These are phyloP conservation scores for Adelosebastes latens DNA, from an alignment of 2,797 vertebrate species.

Conservation along the genomic window DNA sequence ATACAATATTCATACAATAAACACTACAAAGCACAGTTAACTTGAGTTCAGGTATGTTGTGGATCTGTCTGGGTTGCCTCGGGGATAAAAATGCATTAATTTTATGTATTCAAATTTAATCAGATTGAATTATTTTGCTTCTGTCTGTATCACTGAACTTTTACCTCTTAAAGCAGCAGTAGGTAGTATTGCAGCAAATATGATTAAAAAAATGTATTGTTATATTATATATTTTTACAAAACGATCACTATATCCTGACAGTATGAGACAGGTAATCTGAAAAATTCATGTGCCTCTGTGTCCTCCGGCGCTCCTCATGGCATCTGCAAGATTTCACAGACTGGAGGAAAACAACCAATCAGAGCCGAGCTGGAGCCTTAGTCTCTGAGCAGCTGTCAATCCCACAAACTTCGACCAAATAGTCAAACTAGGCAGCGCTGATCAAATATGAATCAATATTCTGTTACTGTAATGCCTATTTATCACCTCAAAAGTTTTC, in stretches of 20 bases:
- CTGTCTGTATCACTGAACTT: conserved; percentile 26
- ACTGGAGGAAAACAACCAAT: neutral
- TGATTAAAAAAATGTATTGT: too few relatives aligned
- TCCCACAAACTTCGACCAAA: accelerated
- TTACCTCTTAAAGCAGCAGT: neutral
- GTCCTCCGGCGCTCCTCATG: neutral
- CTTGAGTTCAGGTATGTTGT: conserved; percentile 3
- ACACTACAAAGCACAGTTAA: conserved; percentile 20
- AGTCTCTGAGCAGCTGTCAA: neutral
- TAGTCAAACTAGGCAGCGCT: accelerated
- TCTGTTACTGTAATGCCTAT: too few relatives aligned
- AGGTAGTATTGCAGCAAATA: neutral
- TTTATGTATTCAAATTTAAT: neutral
- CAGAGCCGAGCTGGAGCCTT: neutral
- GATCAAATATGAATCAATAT: too few relatives aligned
- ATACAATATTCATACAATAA: conserved; percentile 33
- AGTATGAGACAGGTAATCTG: neutral
- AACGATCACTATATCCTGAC: accelerated
- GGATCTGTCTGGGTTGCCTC: neutral
- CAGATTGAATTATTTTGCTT: neutral
- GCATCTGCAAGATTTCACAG: neutral
- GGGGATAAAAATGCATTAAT: neutral
- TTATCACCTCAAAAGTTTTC: too few relatives aligned
- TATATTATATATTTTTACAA: too few relatives aligned
- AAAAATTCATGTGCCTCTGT: neutral